These are phyloP conservation scores for Cavia aperea DNA, from an alignment of 2,113 vertebrate genomes.

Conservation along the genomic window DNA sequence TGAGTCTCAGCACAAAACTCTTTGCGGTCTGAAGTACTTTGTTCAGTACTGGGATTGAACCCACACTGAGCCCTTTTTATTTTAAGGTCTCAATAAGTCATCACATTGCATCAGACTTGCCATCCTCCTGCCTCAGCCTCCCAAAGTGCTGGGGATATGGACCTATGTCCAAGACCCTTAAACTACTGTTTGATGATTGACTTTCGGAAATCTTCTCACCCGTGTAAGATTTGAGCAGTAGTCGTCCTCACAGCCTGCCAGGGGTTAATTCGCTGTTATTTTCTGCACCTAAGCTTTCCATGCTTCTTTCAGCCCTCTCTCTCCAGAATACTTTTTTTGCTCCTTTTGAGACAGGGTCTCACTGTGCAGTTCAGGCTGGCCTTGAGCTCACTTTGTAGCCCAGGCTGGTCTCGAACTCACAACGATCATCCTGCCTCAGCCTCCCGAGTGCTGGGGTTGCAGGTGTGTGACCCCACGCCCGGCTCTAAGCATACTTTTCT, in stretches of 20 bases:
- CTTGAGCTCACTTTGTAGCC: too few relatives aligned
- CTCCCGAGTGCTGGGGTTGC: too few relatives aligned
- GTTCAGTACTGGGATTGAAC: neutral
- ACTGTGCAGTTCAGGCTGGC: too few relatives aligned
- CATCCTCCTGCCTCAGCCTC: neutral
- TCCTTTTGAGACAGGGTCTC: too few relatives aligned
- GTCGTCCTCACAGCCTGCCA: neutral
- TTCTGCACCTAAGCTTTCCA: neutral
- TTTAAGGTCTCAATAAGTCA: neutral
- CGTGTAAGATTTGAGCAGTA: neutral
- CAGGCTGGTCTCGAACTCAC: too few relatives aligned
- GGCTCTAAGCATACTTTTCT: neutral
- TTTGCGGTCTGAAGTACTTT: neutral
- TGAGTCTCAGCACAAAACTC: neutral
- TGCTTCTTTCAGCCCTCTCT: neutral
- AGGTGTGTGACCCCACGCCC: too few relatives aligned
- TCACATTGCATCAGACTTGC: neutral
- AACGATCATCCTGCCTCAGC: too few relatives aligned
- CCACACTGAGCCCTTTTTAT: neutral
- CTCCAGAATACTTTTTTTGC: neutral
- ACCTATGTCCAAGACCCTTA: neutral
- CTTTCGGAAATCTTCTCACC: constrained; percentile 17
- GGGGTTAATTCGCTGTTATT: neutral
- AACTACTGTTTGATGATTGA: neutral
- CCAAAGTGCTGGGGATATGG: neutral